phyloP scores from a whole-genome alignment of 2,113 vertebrate species.

The Oreamnos americanus region DNA sequence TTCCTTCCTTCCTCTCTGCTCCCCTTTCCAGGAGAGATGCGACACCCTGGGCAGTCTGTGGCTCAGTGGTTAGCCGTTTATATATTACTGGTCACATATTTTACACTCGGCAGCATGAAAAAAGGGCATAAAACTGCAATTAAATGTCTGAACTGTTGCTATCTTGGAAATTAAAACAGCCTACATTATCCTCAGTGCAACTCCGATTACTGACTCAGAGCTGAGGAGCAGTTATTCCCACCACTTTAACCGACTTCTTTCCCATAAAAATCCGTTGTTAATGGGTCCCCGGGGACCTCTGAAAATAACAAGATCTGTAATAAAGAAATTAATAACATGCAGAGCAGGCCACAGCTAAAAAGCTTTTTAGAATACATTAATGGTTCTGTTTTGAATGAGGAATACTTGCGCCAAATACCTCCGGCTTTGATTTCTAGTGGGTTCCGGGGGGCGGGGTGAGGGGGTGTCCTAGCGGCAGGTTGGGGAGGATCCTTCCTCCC shows the following conservation, averaged over 20 bases:
- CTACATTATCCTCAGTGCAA: conserved; percentile 76
- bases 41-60: conserved; percentile 67
- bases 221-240: conserved; percentile 81
- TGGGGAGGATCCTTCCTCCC: background rate
- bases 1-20: background rate
- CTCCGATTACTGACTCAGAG: conserved; percentile 81
- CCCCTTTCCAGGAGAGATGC: conserved; percentile 64
- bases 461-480: background rate
- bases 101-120: conserved; percentile 79
- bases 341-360: conserved; percentile 78
- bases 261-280: conserved; percentile 84
- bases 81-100: conserved; percentile 82
- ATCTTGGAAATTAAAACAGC: conserved; percentile 85
- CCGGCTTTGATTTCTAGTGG: conserved; percentile 13
- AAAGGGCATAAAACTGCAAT: conserved; percentile 83
- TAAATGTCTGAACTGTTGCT: conserved; percentile 84
- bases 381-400: conserved; percentile 55
- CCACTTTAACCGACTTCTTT: conserved; percentile 84
- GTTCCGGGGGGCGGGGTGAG: fast-evolving
- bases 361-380: conserved; percentile 77
- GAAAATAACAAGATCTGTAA: conserved; percentile 87
- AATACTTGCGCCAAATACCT: conserved; percentile 2
- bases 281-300: conserved; percentile 81
- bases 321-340: conserved; percentile 87
- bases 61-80: conserved; percentile 80